Evolutionary conservation across 1,140 invertebrate genomes (phyloP), one percentile per base, ranked within the genome.

Genomic region (Papilio helenus): DNA sequence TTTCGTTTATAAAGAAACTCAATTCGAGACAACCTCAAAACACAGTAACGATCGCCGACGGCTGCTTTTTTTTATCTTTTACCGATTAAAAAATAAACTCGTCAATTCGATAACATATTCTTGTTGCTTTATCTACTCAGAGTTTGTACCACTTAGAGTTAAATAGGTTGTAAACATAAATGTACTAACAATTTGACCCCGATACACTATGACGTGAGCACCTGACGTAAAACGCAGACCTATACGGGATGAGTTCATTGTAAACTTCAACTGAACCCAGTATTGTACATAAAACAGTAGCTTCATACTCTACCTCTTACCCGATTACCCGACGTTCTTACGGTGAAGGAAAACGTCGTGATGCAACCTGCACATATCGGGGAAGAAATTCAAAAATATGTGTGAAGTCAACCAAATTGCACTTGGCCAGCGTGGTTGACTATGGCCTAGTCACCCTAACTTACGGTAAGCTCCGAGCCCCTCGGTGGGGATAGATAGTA

Each of bases 101-200:
- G 79, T 79, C 74, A 79, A 80, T 68, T 74, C 14, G 79, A 77
- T 72, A 82, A 72, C 76, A 80, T 71, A 73, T 61, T 74, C 71
- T 80, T 65, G 49, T 77, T 46, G 80, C 78, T 79, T 81, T 80
- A 61, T 84, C 81, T 83, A 83, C 78, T 87, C 86, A 80, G 84
- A 81, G 81, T 86, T 46, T 87, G 83, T 81, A 82, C 26, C 83
- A 85, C 80, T 85, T 87, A 88, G 83, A 88, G 79, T 83, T 86
- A 88, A 89, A 90, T 91, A 88, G 87, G 88, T 86, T 90, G 84
- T 91, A 90, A 90, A 89, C 83, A 89, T 86, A 82, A 80, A 88
- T 87, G 87, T 90, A 89, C 87, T 85, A 87, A 89, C 89, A 89
- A 85, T 78, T 85, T 92, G 90, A 93, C 90, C 90, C 81, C 91